phyloP scores from a whole-genome alignment of 2,113 vertebrate species.

The Alligator mississippiensis region DNA sequence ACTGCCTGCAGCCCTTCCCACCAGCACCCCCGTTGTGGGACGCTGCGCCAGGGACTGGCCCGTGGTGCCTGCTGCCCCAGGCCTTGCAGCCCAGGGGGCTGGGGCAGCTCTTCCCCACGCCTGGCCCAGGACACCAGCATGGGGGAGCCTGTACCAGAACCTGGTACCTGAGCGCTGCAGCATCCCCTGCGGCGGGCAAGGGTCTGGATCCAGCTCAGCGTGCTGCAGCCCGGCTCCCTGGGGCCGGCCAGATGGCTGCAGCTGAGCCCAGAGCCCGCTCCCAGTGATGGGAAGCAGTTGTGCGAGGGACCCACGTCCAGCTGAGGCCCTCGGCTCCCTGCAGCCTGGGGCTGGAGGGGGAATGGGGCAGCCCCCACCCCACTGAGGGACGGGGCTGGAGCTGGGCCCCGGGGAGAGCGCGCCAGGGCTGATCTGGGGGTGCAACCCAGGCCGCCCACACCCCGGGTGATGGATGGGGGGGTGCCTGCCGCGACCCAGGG shows the following conservation, averaged over 20 bases:
- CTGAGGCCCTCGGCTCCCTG: not conserved
- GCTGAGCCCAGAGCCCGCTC: not conserved
- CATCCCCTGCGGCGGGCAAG: not conserved
- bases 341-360: no score
- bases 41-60: no score
- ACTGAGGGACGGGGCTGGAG: not conserved
- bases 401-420: not conserved
- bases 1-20: no score
- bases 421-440: not conserved
- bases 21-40: no score
- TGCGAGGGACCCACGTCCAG: not conserved
- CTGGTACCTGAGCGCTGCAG: not conserved
- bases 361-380: not conserved
- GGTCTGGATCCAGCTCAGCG: no score
- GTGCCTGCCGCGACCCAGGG: no score
- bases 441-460: not conserved
- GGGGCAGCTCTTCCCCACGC: no score
- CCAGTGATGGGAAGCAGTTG: no score
- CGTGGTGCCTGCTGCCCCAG: not conserved
- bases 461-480: not conserved
- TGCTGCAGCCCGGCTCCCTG: not conserved
- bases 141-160: no score
- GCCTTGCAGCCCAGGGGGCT: not conserved
- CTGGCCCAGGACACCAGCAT: not conserved
- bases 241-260: no score